Base-by-base conservation (phyloP, 2,888 invertebrate species). In the Chironomus tentans region DNA sequence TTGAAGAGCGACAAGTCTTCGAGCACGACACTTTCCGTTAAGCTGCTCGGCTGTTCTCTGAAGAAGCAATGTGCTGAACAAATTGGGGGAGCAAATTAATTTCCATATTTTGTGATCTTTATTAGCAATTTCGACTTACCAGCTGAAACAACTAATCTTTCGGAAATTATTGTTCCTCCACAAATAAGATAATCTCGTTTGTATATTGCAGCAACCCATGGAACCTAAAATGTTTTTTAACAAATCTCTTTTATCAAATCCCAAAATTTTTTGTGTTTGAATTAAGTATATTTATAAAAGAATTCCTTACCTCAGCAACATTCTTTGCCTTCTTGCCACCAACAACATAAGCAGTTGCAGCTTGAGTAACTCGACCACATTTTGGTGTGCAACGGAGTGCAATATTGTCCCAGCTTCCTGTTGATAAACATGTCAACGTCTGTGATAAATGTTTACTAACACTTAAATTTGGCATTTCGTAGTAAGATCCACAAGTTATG, bases 151-250 rank as follows among this genome's bases (percentile, higher is more conserved):
- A 61, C n/a, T 4, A 71, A n/a, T 71, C 18, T 56, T 61, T 71
- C 71, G 10, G 56, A 28, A 10, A 71, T 24, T n/a, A 74, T 74
- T 22, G 74, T 24, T 13, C 65, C 74, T 7, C 74, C 74, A 21
- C 74, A 74, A 7, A 74, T 74, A n/a, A 65, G 47, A n/a, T 22
- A 47, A 12, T 65, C 47, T 0, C 56, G 21, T 13, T 65, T 47
- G 10, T 74, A 74, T 18, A 74, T 74, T 50, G 74, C 74, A 18
- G 47, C 65, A 3, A 13, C 12, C 72, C 72, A 72, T 13, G 72
- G 72, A 3, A 72, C 56, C 56, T 56, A n/a, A n/a, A n/a, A n/a
- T n/a, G n/a, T n/a, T n/a, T n/a, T n/a, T n/a, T n/a, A n/a, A n/a
- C n/a, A n/a, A n/a, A n/a, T n/a, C n/a, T n/a, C n/a, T n/a, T n/a